phyloP scores from a whole-genome alignment of 2,113 vertebrate genomes.

The Progne subis region DNA sequence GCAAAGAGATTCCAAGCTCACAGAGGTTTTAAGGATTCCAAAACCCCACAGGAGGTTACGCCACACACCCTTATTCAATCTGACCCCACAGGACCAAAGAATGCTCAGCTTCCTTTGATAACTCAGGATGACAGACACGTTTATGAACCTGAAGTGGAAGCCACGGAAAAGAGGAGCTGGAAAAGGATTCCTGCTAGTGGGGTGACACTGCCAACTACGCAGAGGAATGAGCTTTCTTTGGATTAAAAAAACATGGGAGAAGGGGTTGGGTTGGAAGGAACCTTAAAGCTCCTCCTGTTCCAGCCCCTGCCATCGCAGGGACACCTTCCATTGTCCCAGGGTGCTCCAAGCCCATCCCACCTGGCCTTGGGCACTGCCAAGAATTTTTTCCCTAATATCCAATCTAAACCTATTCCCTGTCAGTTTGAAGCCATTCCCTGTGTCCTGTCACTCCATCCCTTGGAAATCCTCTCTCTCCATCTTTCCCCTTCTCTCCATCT shows the following conservation, averaged over 20 bases:
- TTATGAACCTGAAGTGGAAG: background rate
- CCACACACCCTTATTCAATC: background rate
- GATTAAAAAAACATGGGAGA: too few species aligned
- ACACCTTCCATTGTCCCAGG: background rate
- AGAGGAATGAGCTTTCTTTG: background rate
- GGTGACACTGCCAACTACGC: fast-evolving
- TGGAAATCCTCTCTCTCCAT: background rate
- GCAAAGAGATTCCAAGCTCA: background rate
- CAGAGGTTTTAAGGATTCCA: background rate
- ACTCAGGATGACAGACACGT: background rate
- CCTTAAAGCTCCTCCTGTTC: background rate
- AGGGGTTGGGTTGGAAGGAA: background rate
- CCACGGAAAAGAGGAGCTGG: background rate
- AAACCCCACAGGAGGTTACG: background rate
- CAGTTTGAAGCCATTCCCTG: background rate
- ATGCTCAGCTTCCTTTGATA: too few species aligned
- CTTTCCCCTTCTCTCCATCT: too few species aligned
- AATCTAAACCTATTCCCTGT: background rate
- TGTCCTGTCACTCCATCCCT: background rate
- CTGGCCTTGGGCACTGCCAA: background rate
- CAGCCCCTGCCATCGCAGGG: background rate
- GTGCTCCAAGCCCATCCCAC: fast-evolving
- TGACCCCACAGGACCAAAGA: background rate
- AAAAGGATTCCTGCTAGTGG: background rate
- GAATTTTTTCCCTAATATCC: background rate